phyloP scores from a whole-genome alignment of 2,113 vertebrate genomes.

The Nothocercus julius region DNA sequence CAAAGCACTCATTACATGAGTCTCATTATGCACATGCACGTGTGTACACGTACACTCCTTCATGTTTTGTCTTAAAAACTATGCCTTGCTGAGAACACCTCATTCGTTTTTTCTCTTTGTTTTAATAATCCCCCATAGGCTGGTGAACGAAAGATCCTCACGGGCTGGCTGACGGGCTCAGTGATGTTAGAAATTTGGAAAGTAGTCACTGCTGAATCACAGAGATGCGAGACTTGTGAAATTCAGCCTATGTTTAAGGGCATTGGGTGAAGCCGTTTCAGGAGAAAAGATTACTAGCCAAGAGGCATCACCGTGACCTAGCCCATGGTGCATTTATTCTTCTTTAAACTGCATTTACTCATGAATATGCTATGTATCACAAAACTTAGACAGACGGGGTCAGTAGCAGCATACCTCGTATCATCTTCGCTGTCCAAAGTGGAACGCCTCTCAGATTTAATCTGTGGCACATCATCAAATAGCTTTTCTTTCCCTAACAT shows the following conservation, averaged over 20 bases:
- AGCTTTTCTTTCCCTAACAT: neutral
- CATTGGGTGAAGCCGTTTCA: neutral
- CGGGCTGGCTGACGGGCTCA: neutral
- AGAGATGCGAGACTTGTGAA: neutral
- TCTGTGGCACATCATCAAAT: neutral
- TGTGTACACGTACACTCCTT: neutral
- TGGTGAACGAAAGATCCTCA: neutral
- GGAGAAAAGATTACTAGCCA: neutral
- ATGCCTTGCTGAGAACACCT: fast-evolving
- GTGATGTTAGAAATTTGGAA: neutral
- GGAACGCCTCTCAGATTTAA: neutral
- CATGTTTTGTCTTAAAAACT: neutral
- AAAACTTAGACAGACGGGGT: neutral
- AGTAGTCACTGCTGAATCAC: neutral
- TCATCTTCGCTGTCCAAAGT: neutral
- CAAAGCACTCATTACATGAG: neutral
- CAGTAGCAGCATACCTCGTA: neutral
- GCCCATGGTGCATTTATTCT: neutral
- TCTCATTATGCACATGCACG: neutral
- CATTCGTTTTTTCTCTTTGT: neutral
- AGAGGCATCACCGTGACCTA: neutral
- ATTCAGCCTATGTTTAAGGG: neutral
- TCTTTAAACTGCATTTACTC: neutral
- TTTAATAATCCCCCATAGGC: fast-evolving
- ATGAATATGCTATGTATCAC: neutral